Base-by-base conservation (phyloP, 1,140 invertebrate genomes). In the Ptiloglossa arizonensis region DNA sequence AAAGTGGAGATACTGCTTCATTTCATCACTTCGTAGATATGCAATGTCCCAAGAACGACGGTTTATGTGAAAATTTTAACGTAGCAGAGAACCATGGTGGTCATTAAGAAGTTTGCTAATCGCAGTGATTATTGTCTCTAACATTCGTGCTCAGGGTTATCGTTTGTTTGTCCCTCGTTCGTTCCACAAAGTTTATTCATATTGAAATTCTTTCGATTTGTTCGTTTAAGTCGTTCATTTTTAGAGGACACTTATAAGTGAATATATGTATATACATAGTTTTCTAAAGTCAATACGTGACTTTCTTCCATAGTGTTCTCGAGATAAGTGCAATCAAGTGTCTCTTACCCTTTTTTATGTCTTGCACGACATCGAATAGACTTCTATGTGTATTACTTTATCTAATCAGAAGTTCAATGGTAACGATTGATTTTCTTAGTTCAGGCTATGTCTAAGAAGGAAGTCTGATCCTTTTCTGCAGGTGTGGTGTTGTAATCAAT, bases 61-160 rank as follows among this genome's bases (percentile, higher is more conserved):
- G 35, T 5, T 41, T 46, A 60, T 13, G 29, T 4, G 69, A 72
- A 38, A 62, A 9, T 62, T 24, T 15, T n/a, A 48, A 71, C 41
- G 2, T 35, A 71, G 19, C 57, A 32, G 57, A 2, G 17, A 24
- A 29, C 38, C 5, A 32, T 5, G 19, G 5, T 60, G 41, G 11
- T n/a, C n/a, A 62, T 62, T 50, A 50, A 35, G 57, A 24, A 38
- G 8, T 9, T 22, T 54, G 48, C 17, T 54, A 67, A 67, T 67
- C 32, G 22, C 48, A 1, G 29, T 52, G 48, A 67, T 66, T 66
- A 66, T 22, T 29, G 41, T 8, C 3, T 38, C n/a, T 19, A 22
- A 35, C 48, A 5, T 38, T 19, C 46, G 24, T 13, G 29, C 29
- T 52, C 64, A 50, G 41, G 41, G n/a, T 72, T 48, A 62, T 72